Conservation (phyloP, 2,113 vertebrate genomes). For the Felis catus region F.catus_Fca126_mat1.0 CM031417.1:16097001-16097500, state of each 20-base stretch:
- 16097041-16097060: too few relatives aligned
- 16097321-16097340: not conserved
- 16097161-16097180: too few relatives aligned
- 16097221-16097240: not conserved
- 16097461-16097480: conserved; percentile 58
- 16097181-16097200: not conserved
- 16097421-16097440: not conserved
- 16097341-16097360: not conserved
- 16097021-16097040: too few relatives aligned
- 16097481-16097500: conserved; percentile 38
- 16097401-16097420: not conserved
- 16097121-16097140: too few relatives aligned
- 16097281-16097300: not conserved
- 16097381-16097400: not conserved
- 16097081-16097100: too few relatives aligned
- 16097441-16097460: not conserved
- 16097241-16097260: not conserved
- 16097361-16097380: not conserved
- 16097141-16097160: too few relatives aligned
- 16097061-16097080: too few relatives aligned
- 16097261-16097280: accelerated
- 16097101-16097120: too few relatives aligned
- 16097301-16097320: not conserved
- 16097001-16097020: too few relatives aligned
- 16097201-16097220: not conserved